These are phyloP conservation scores for Drosophila asahinai DNA, from an alignment of 1,140 invertebrate genomes.

Conservation along the genomic window DNA sequence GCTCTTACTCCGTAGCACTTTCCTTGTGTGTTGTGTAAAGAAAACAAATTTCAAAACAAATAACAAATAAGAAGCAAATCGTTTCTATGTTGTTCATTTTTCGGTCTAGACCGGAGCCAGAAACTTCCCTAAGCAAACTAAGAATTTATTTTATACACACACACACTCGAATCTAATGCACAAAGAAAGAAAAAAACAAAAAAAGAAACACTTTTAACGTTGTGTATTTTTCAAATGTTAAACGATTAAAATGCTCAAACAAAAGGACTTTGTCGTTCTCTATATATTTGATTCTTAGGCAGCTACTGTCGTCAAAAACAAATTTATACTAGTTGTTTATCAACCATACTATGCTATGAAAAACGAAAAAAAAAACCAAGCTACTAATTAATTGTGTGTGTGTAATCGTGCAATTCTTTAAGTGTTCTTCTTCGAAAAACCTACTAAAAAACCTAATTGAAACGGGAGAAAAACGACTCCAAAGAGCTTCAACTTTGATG, in stretches of 20 bases:
- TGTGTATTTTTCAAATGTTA: slow-evolving; percentile 69
- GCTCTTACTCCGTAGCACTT: slow-evolving; percentile 78
- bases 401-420: slow-evolving; percentile 77
- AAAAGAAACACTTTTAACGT: slow-evolving; percentile 51
- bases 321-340: slow-evolving; percentile 77
- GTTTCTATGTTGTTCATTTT: slow-evolving; percentile 73
- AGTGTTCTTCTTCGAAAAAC: slow-evolving; percentile 62
- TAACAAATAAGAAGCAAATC: slow-evolving; percentile 48
- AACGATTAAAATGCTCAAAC: slow-evolving; percentile 49
- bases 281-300: slow-evolving; percentile 72
- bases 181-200: slow-evolving; percentile 39
- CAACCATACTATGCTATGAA: slow-evolving; percentile 50
- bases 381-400: slow-evolving; percentile 65
- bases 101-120: slow-evolving; percentile 53
- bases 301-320: slow-evolving; percentile 66
- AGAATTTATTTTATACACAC: slow-evolving; percentile 74
- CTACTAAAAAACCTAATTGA: slow-evolving; percentile 42
- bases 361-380: slow-evolving; percentile 36
- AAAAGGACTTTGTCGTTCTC: slow-evolving; percentile 54
- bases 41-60: slow-evolving; percentile 30
- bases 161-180: slow-evolving; percentile 63
- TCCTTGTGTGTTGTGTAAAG: slow-evolving; percentile 79
- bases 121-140: slow-evolving; percentile 75
- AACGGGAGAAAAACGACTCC: slow-evolving; percentile 25
- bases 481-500: slow-evolving; percentile 64